Base-by-base conservation (phyloP, 2,888 invertebrate species). In the Coenonympha glycerion region DNA sequence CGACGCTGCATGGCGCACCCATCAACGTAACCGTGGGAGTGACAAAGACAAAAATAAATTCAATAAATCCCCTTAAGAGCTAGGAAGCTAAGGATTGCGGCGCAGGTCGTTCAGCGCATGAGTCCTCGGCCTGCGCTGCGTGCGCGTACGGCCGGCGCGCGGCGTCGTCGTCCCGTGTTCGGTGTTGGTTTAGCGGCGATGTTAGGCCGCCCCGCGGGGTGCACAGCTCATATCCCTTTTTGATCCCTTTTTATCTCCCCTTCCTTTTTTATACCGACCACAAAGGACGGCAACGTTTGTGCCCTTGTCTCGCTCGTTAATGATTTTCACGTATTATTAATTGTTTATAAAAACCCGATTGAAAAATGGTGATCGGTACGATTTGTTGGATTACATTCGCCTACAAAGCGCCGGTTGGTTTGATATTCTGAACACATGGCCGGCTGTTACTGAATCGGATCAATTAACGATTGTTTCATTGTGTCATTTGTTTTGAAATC, bases 271-370 rank as follows among this genome's bases (percentile, higher is more conserved):
- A 71, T 67, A 62, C 69, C 71, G 68, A 77, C 69, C 76, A 79
- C 80, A 82, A 84, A 83, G 75, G 79, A 78, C 78, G 73, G 85
- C 86, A 77, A 87, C 85, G 81, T 82, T 83, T 84, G 84, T 84
- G 81, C 84, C 76, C 79, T 71, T 79, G 83, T 84, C 80, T 79
- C 73, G 77, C 69, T 73, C 71, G 77, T 83, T 87, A 87, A 87
- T 86, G 87, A 86, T 85, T 84, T 84, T 83, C 79, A 83, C 81
- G 83, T 76, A 81, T 84, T 86, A 87, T 86, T 86, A 87, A 87
- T 86, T 82, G 82, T 80, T 69, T 70, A 78, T 79, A 79, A 77
- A 78, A 79, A 76, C 39, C 62, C 73, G 79, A 84, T 83, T 84
- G 80, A 84, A 79, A 81, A 80, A 82, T 84, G 78, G 73, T 74